Conservation (phyloP, 2,888 invertebrate species). For the Cheilosia scutellata region DNA sequence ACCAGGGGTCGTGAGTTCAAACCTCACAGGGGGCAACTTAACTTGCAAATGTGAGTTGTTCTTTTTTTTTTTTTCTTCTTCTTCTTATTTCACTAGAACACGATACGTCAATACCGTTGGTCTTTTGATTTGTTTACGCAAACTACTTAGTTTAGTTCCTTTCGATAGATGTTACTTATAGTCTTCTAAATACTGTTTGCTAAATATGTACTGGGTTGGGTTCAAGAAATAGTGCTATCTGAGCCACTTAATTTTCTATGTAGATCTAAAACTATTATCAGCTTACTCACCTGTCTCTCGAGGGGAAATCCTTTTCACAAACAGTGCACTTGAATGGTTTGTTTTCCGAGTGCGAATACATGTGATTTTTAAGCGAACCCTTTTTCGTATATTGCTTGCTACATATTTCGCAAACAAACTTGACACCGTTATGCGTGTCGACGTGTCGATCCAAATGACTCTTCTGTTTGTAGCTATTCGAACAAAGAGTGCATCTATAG, state of each 20-base stretch:
- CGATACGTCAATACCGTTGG: too few species aligned
- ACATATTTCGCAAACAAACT: conserved; percentile 76
- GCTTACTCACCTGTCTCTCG: conserved; percentile 49
- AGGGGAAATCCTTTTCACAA: conserved; percentile 40
- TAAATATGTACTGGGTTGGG: too few species aligned
- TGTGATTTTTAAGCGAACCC: conserved; percentile 76
- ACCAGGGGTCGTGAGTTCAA: conserved; percentile 82
- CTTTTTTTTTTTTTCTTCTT: conserved; percentile 31
- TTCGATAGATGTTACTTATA: too few species aligned
- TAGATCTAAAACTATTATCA: too few species aligned
- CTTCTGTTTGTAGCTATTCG: conserved; percentile 77
- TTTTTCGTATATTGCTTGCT: conserved; percentile 77
- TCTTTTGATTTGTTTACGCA: too few species aligned
- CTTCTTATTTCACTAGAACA: background rate
- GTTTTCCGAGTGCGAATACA: conserved; percentile 61
- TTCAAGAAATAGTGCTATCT: too few species aligned
- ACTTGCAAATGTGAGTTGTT: conserved; percentile 2
- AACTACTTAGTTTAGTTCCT: too few species aligned
- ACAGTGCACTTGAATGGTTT: conserved; percentile 51
- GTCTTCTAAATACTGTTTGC: too few species aligned
- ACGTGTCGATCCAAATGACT: conserved; percentile 78
- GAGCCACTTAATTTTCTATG: background rate
- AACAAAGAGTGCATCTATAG: conserved; percentile 77
- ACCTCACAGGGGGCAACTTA: conserved; percentile 81
- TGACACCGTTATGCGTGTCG: conserved; percentile 76